Evolutionary conservation across 2,113 vertebrate genomes (phyloP).

Genomic region (Coryphaenoides rupestris): DNA sequence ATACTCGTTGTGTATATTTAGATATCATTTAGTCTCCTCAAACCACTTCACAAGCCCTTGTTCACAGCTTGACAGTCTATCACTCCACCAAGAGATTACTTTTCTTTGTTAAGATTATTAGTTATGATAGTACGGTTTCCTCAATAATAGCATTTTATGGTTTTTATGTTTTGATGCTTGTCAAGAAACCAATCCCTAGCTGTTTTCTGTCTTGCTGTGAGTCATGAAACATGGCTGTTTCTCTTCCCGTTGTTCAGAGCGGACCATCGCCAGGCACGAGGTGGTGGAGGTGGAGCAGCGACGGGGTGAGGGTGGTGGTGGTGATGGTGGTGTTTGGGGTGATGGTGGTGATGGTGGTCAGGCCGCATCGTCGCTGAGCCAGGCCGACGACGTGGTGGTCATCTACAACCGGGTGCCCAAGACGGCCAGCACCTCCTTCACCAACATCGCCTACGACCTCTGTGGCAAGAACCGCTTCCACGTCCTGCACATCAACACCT

Average conservation of each 20-base stretch:
- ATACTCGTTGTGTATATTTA: no score
- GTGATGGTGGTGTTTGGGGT: conserved; percentile 76
- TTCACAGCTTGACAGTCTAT: no score
- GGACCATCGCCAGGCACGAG: conserved; percentile 87
- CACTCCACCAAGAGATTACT: no score
- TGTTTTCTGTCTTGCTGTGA: no score
- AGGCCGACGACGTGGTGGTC: conserved; percentile 83
- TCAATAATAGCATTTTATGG: no score
- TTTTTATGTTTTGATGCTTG: no score
- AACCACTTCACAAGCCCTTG: no score
- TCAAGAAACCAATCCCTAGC: no score
- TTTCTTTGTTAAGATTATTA: no score
- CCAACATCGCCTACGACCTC: conserved; percentile 68
- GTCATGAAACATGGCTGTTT: not conserved
- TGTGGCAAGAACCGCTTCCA: conserved; percentile 63
- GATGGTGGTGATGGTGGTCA: conserved; percentile 74
- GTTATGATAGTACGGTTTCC: no score
- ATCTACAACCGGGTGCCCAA: conserved; percentile 95
- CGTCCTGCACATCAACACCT: conserved; percentile 68
- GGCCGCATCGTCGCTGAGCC: conserved; percentile 43
- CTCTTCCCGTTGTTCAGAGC: conserved; percentile 68
- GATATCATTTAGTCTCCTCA: no score
- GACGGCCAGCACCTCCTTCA: conserved; percentile 89
- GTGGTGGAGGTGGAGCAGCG: conserved; percentile 87
- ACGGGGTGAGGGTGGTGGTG: conserved; percentile 75